These are phyloP conservation scores for Ips typographus DNA, from an alignment of 1,140 invertebrate species.

Conservation along the genomic window DNA sequence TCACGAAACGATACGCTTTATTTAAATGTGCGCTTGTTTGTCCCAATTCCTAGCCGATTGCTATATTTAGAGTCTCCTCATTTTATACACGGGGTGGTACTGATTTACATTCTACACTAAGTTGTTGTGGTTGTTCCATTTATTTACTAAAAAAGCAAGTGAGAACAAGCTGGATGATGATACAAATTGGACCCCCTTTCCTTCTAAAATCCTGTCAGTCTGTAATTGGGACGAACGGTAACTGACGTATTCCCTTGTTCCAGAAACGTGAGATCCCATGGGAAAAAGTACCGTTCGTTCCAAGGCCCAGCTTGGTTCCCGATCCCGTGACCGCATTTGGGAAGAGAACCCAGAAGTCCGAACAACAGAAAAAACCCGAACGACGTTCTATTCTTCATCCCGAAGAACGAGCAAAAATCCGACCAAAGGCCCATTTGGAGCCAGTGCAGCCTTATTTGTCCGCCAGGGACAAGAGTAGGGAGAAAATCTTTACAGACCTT, in stretches of 20 bases:
- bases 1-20: slow-evolving; percentile 15
- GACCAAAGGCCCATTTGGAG: slow-evolving; percentile 57
- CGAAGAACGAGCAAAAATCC: slow-evolving; percentile 57
- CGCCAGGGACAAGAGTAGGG: slow-evolving; percentile 61
- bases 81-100: too few relatives aligned
- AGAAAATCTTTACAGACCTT: slow-evolving; percentile 55
- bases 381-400: slow-evolving; percentile 45
- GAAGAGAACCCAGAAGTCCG: slow-evolving; percentile 53
- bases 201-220: background rate
- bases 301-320: slow-evolving; percentile 75
- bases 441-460: slow-evolving; percentile 65
- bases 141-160: too few relatives aligned
- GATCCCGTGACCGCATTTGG: slow-evolving; percentile 81
- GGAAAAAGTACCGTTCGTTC: slow-evolving; percentile 81
- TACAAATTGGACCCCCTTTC: too few relatives aligned
- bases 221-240: slow-evolving; percentile 38
- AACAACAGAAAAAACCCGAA: slow-evolving; percentile 33
- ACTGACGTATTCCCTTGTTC: slow-evolving; percentile 54
- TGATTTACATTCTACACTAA: background rate
- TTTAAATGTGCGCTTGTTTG: slow-evolving; percentile 28
- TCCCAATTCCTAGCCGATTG: slow-evolving; percentile 28
- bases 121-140: too few relatives aligned
- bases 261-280: slow-evolving; percentile 78
- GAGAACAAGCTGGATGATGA: too few relatives aligned
- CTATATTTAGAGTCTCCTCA: slow-evolving; percentile 18